phyloP scores from a whole-genome alignment of 2,888 invertebrate species.

The Caenorhabditis doughertyi region DNA sequence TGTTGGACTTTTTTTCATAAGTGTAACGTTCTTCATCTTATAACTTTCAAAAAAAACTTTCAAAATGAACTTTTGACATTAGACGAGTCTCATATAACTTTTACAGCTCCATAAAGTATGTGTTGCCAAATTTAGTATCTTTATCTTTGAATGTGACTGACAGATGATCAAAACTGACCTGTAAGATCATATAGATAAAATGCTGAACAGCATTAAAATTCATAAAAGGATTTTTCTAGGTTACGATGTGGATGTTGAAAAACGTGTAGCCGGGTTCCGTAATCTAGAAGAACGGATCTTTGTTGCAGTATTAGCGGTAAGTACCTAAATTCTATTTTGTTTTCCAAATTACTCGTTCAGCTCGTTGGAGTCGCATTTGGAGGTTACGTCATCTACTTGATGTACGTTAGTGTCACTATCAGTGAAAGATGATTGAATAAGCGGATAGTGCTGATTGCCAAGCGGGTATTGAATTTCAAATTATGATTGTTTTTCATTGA shows the following conservation, averaged over 20 bases:
- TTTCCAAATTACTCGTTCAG: slow-evolving; percentile 39
- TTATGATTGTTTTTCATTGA: neutral
- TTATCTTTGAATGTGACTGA: too few relatives aligned
- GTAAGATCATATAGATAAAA: too few relatives aligned
- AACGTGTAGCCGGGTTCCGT: slow-evolving; percentile 6
- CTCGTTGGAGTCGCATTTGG: slow-evolving; percentile 39
- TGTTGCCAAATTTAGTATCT: too few relatives aligned
- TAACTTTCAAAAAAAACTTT: too few relatives aligned
- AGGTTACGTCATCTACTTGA: slow-evolving; percentile 64
- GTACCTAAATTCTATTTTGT: neutral
- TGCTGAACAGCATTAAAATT: too few relatives aligned
- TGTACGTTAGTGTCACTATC: slow-evolving; percentile 58
- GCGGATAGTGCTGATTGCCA: neutral
- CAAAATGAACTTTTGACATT: too few relatives aligned
- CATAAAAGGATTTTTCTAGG: slow-evolving; percentile 13
- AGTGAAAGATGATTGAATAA: slow-evolving; percentile 47
- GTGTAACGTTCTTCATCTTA: too few relatives aligned
- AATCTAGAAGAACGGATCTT: slow-evolving; percentile 47
- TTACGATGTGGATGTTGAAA: slow-evolving; percentile 23
- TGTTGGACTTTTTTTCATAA: too few relatives aligned
- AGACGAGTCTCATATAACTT: too few relatives aligned
- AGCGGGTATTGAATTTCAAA: too few relatives aligned
- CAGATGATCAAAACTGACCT: too few relatives aligned
- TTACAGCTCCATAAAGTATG: too few relatives aligned
- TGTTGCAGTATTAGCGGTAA: slow-evolving; percentile 34